Conservation (phyloP, 2,888 invertebrate species). For the Apamea sordens region DNA sequence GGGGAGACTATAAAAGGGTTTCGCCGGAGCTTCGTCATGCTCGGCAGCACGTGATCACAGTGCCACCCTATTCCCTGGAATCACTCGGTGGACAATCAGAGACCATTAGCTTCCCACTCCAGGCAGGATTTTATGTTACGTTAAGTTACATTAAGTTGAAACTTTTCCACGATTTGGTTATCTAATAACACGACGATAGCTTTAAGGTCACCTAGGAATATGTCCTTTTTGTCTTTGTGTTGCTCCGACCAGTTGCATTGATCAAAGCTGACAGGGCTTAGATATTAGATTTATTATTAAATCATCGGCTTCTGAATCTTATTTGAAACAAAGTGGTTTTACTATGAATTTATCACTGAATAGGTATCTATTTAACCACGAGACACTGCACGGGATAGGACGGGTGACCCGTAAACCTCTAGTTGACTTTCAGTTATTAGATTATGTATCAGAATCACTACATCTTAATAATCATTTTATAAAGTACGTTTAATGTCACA, state of each 20-base stretch:
- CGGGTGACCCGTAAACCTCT: constrained; percentile 4
- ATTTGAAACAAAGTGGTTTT: constrained; percentile 24
- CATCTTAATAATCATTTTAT: no score
- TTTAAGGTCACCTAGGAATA: background rate
- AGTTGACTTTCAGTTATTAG: background rate
- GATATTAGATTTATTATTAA: constrained; percentile 23
- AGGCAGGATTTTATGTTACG: background rate
- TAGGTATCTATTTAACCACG: background rate
- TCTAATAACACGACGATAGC: no score
- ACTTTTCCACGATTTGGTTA: background rate
- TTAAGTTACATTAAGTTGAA: background rate
- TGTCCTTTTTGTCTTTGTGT: background rate
- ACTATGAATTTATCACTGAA: constrained; percentile 9
- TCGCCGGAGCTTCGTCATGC: no score
- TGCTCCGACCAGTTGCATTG: background rate
- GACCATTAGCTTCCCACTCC: background rate
- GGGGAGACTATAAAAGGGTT: no score
- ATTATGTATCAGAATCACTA: background rate
- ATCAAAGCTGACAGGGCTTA: background rate
- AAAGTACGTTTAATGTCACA: background rate
- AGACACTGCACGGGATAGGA: background rate
- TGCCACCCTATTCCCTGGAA: no score
- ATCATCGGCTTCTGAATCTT: constrained; percentile 11
- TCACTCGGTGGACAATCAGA: no score
- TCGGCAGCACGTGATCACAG: no score